Conservation (phyloP, 2,113 vertebrate genomes). For the Coturnix japonica region DNA sequence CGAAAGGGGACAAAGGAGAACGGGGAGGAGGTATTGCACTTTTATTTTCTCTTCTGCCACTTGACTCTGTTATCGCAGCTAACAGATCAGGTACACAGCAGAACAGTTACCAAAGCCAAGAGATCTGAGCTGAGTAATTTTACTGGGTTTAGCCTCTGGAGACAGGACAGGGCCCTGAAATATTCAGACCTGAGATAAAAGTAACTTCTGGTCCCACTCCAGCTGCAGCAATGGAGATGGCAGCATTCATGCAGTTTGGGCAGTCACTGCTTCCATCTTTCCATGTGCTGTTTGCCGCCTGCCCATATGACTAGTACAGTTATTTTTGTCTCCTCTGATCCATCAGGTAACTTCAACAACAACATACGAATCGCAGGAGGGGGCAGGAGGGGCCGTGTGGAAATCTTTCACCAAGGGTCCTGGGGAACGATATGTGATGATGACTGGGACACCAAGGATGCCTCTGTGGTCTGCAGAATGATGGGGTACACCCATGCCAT, state of each 20-base stretch:
- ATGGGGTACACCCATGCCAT: slow-evolving; percentile 67
- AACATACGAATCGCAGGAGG: slow-evolving; percentile 65
- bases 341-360: accelerated
- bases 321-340: not conserved
- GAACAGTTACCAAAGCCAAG: accelerated
- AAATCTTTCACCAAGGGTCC: slow-evolving; percentile 54
- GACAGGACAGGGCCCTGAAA: not conserved
- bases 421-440: slow-evolving; percentile 94
- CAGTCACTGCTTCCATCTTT: not conserved
- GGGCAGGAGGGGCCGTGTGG: slow-evolving; percentile 76
- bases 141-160: not conserved
- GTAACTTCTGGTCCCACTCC: not conserved
- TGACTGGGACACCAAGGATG: slow-evolving; percentile 70
- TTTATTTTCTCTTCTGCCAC: not conserved
- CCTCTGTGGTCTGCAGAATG: slow-evolving; percentile 85
- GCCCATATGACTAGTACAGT: not conserved
- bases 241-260: not conserved
- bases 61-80: not conserved
- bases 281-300: not conserved
- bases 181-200: not conserved
- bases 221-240: not conserved
- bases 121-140: too few relatives aligned
- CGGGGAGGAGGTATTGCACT: slow-evolving; percentile 57
- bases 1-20: slow-evolving; percentile 62
- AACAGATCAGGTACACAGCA: not conserved